These are phyloP conservation scores for Seladonia tumulorum DNA, from an alignment of 2,888 invertebrate genomes.

Conservation along the genomic window DNA sequence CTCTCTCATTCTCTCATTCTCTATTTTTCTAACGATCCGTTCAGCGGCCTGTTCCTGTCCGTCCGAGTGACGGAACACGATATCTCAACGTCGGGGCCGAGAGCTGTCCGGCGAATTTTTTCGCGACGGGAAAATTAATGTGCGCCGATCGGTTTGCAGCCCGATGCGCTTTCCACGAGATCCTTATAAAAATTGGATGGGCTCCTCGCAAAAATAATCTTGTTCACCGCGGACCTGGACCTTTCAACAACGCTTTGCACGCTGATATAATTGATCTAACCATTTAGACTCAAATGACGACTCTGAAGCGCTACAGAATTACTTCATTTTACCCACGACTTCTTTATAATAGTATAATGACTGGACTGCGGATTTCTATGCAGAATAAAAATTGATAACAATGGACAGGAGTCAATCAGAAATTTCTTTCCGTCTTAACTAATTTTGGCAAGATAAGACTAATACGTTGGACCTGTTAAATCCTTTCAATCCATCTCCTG, in stretches of 20 bases:
- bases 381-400: too few species aligned
- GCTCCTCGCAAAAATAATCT: not conserved
- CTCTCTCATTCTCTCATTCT: conserved; percentile 7
- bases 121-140: conserved; percentile 42
- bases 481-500: too few species aligned
- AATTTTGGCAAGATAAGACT: too few species aligned
- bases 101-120: conserved; percentile 41
- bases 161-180: conserved; percentile 26
- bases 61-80: conserved; percentile 58
- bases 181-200: conserved; percentile 16
- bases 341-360: too few species aligned
- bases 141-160: conserved; percentile 34
- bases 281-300: not conserved
- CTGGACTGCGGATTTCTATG: too few species aligned
- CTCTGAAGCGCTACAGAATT: not conserved
- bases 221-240: too few species aligned
- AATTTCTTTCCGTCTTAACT: too few species aligned
- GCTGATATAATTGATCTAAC: not conserved
- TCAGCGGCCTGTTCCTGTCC: conserved; percentile 55
- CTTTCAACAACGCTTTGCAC: not conserved
- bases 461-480: too few species aligned
- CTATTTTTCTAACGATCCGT: conserved; percentile 49
- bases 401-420: too few species aligned
- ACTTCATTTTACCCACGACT: too few species aligned
- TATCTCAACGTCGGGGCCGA: conserved; percentile 58